Evolutionary conservation across 2,888 invertebrate species (phyloP), one percentile per base, ranked within the genome.

Genomic region (Athetis lepigone): DNA sequence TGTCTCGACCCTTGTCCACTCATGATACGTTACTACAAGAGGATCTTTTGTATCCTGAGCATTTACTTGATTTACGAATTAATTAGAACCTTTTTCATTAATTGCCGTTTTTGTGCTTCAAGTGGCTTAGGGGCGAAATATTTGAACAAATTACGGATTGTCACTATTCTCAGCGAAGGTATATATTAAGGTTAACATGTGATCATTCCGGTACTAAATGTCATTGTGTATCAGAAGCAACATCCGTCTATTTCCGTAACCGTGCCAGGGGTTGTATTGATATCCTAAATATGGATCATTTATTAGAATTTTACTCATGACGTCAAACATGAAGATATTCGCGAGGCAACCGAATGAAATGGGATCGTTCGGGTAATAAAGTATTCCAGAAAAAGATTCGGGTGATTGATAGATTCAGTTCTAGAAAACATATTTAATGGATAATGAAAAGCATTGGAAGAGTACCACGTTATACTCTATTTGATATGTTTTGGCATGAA

Each of bases 1-100:
- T 57, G 56, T 55, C 67, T 21, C 37, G 51, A 74, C 77, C 80
- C 64, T 68, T 49, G 74, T 77, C 68, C 62, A 56, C 46, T 54
- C 47, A 67, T 62, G 49, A 64, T 60, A 58, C 43, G 27, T 29
- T 42, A 59, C 51, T 47, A 42, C 49, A 4, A 16, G 23, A 4
- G 9, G 33, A 39, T 23, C 45, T 69, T 68, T 51, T 75, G 61
- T 60, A 37, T 74, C 33, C n/a, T 39, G 18, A 37, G 40, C 27
- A 40, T 55, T 62, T 52, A 63, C 27, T 61, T 50, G 61, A 51
- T 70, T 59, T 46, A 21, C 42, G 25, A 33, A 51, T 59, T 54
- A 54, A 59, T 70, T 58, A 36, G 8, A n/a, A n/a, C 5, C 9
- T 63, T 46, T 62, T 46, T 46, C 0, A 54, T 54, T 52, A 19